Evolutionary conservation across 2,113 vertebrate genomes (phyloP), one percentile per base, ranked within the genome.

Genomic region (Semnornis frantzii): DNA sequence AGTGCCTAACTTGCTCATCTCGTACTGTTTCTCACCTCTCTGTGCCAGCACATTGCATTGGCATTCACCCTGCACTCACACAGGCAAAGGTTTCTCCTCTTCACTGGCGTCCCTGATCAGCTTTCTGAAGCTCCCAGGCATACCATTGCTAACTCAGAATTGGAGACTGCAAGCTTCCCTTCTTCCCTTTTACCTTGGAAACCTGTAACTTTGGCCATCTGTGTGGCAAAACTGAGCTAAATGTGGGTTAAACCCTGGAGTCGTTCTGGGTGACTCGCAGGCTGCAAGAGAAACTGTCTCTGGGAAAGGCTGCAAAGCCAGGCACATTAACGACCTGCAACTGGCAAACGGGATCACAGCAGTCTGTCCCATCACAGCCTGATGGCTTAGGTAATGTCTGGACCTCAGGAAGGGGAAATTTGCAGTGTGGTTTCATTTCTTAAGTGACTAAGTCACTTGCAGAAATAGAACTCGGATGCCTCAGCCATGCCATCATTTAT

Each of bases 371-470:
- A 55, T 82, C 78, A 44, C 68, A 85, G 78, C 63, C 77, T 50
- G 73, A 65, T n/a, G 39, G 75, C 86, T 96, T 95, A 96, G 94
- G 92, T 93, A 96, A 96, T 90, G 91, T 96, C 90, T 96, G 87
- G 89, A 71, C 6, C 73, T 31, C 68, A 25, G 52, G 42, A 74
- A 89, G 71, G 58, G 84, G 95, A 71, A 6, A 1, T 70, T 96
- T 82, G 69, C 78, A 73, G 64, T 4, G 57, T 0, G 5, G 84
- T 85, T 89, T 82, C 64, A 92, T 65, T 89, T 50, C 80, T 88
- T 46, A 69, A 75, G 81, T 89, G 82, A 70, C 87, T 52, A 82
- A 87, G 86, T 90, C 89, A 63, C 86, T 89, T 48, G 59, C 72
- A 85, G 83, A 94, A 96, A 92, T 58, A 94, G 90, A 86, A 76